These are phyloP conservation scores for Oikopleura dioica DNA, from an alignment of 23 tunicate genomes.

Conservation along the genomic window DNA sequence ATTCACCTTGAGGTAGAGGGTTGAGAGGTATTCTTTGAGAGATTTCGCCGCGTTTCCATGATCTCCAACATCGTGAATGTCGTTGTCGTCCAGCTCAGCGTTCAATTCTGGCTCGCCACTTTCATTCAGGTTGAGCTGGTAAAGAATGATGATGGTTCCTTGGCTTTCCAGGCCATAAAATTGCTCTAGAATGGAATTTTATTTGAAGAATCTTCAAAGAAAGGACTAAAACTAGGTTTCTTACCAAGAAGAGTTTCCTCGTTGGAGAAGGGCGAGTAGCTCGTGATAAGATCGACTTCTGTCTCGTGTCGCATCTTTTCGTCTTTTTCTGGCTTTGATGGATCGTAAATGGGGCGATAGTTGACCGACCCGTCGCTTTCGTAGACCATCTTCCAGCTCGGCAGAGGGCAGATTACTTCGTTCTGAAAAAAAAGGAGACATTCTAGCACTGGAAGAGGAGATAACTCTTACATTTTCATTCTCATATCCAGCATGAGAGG, in stretches of 20 bases:
- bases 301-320: background rate
- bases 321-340: background rate
- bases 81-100: background rate
- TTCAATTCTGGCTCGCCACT: background rate
- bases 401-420: constrained; percentile 11
- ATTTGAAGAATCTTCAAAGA: background rate
- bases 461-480: constrained; percentile 1
- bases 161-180: background rate
- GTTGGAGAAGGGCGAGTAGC: background rate
- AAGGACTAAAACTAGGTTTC: background rate
- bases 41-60: background rate
- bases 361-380: background rate
- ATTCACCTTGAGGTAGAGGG: background rate
- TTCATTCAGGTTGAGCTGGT: background rate
- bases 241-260: constrained; percentile 4
- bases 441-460: background rate
- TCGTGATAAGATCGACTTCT: background rate
- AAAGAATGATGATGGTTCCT: background rate
- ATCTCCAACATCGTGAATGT: background rate
- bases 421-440: background rate
- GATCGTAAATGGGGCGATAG: background rate
- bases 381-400: background rate
- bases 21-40: background rate
- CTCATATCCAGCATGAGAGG: background rate
- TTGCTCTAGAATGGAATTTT: background rate